These are phyloP conservation scores for Drosophila nigricruria DNA, from an alignment of 2,888 invertebrate genomes.

Conservation along the genomic window DNA sequence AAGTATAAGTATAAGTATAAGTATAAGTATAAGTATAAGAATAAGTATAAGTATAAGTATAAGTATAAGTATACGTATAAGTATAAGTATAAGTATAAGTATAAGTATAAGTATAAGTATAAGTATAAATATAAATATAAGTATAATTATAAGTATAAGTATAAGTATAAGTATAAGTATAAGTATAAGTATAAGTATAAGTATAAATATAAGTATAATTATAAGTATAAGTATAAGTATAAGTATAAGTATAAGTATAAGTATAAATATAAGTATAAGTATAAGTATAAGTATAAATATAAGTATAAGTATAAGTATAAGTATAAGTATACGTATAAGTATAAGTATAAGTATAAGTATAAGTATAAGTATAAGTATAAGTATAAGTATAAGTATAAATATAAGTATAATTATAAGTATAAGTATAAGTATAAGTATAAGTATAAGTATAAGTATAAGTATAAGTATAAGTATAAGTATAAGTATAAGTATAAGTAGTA, in stretches of 20 bases:
- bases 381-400: background rate
- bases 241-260: background rate
- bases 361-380: background rate
- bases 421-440: background rate
- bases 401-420: background rate
- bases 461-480: too few relatives aligned
- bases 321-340: background rate
- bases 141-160: background rate
- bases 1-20: background rate
- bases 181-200: background rate
- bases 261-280: background rate
- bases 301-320: background rate
- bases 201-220: background rate
- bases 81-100: background rate
- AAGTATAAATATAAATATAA: background rate
- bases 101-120: background rate
- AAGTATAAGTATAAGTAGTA: too few relatives aligned
- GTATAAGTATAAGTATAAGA: constrained; percentile 2
- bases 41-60: background rate
- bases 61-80: constrained; percentile 1
- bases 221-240: background rate
- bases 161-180: background rate
- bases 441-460: too few relatives aligned
- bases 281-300: background rate
- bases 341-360: background rate